These are phyloP conservation scores for Dynastes maya DNA, from an alignment of 2,888 invertebrate genomes.

Conservation along the genomic window DNA sequence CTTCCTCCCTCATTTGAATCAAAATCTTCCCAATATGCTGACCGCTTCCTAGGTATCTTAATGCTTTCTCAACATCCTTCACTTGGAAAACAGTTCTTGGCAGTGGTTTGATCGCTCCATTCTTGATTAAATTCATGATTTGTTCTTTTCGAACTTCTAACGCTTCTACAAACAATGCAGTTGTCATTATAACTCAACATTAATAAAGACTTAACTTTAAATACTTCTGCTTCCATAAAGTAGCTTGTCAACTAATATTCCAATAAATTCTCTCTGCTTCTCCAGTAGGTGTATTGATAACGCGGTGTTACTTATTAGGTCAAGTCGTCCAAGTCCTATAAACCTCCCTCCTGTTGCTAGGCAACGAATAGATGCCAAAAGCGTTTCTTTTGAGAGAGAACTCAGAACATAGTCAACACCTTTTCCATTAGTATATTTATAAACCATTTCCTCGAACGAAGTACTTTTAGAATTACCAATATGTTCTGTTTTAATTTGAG, in stretches of 20 bases:
- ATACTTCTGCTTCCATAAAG: slow-evolving; percentile 6
- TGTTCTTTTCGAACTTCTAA: neutral
- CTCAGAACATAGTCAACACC: slow-evolving; percentile 95
- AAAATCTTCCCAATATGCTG: slow-evolving; percentile 87
- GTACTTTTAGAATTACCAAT: slow-evolving; percentile 92
- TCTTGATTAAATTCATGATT: slow-evolving; percentile 55
- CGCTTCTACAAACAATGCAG: neutral
- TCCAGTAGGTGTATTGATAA: slow-evolving; percentile 73
- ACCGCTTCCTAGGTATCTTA: slow-evolving; percentile 77
- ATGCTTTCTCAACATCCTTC: slow-evolving; percentile 82
- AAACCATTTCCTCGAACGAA: slow-evolving; percentile 89
- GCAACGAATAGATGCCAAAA: slow-evolving; percentile 80
- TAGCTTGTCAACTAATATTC: slow-evolving; percentile 79
- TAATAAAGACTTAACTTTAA: neutral
- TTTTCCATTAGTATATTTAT: slow-evolving; percentile 84
- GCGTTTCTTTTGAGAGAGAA: slow-evolving; percentile 91
- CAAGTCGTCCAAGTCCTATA: slow-evolving; percentile 89
- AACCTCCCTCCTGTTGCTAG: slow-evolving; percentile 78
- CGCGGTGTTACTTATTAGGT: slow-evolving; percentile 79
- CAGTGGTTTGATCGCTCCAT: slow-evolving; percentile 81
- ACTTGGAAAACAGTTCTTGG: slow-evolving; percentile 76
- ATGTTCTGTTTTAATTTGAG: slow-evolving; percentile 73
- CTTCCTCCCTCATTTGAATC: slow-evolving; percentile 66
- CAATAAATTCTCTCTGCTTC: slow-evolving; percentile 77
- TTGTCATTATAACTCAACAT: neutral